phyloP scores from a whole-genome alignment of 1,140 invertebrate species.

The Tyrophagus putrescentiae region DNA sequence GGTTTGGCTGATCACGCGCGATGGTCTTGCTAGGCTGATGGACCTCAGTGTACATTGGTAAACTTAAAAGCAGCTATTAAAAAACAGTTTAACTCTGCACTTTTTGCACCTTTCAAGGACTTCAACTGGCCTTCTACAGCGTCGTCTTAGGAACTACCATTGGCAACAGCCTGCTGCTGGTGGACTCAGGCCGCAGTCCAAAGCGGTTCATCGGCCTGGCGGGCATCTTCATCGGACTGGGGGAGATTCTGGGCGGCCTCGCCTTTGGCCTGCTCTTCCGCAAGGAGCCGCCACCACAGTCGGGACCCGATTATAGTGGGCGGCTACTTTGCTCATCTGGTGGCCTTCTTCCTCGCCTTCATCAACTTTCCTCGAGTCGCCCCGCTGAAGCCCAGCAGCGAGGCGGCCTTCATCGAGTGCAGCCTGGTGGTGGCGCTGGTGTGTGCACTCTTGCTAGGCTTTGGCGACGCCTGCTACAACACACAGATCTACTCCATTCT shows the following conservation, averaged over 20 bases:
- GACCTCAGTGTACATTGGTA: constrained; percentile 77
- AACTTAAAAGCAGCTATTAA: constrained; percentile 15
- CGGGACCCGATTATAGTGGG: constrained; percentile 71
- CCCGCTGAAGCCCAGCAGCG: constrained; percentile 48
- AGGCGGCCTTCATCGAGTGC: constrained; percentile 42
- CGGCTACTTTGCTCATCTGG: constrained; percentile 62
- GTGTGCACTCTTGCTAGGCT: constrained; percentile 75
- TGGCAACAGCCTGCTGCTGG: constrained; percentile 58
- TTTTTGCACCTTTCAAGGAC: constrained; percentile 42
- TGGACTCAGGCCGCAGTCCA: constrained; percentile 42
- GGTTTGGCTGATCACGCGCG: constrained; percentile 20
- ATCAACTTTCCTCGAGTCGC: constrained; percentile 67
- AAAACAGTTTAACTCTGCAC: background rate
- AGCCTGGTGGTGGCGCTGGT: constrained; percentile 55
- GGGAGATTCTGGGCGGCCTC: constrained; percentile 49
- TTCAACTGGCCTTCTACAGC: constrained; percentile 83
- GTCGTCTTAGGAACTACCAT: constrained; percentile 84
- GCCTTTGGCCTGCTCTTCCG: constrained; percentile 75
- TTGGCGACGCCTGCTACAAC: constrained; percentile 89
- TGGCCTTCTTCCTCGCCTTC: constrained; percentile 64
- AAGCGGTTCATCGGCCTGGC: constrained; percentile 75
- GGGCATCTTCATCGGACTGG: constrained; percentile 64
- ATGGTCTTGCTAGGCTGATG: constrained; percentile 72
- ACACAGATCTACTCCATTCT: constrained; percentile 83
- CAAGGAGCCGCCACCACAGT: constrained; percentile 61